Percentiles rank a stretch among this genome's conserved stretches.
Evolutionary conservation across 2,888 invertebrate species (phyloP).

Genomic region (Lasioglossum calceatum): DNA sequence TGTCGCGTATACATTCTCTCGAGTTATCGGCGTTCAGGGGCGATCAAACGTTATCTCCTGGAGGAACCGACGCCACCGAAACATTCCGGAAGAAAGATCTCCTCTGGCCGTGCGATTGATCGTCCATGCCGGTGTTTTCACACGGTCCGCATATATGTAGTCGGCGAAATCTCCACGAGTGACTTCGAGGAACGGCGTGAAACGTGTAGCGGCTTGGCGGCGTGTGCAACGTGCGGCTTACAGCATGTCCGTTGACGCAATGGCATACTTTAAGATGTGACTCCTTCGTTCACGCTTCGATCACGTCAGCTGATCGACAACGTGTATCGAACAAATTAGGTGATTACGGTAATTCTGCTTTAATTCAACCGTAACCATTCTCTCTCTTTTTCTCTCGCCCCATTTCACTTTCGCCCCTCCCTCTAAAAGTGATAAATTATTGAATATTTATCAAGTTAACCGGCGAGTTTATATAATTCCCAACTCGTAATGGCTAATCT

Average conservation of each 20-base stretch:
- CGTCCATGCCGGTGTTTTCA: slow-evolving; percentile 54
- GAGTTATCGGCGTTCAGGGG: background rate
- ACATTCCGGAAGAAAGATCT: background rate
- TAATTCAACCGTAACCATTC: background rate
- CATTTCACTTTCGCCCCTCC: background rate
- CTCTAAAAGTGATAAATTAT: background rate
- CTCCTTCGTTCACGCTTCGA: slow-evolving; percentile 40
- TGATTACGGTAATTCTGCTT: slow-evolving; percentile 68
- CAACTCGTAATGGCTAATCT: too few relatives aligned
- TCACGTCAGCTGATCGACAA: slow-evolving; percentile 62
- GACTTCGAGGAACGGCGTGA: slow-evolving; percentile 23
- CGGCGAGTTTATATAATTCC: too few relatives aligned
- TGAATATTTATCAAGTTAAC: too few relatives aligned
- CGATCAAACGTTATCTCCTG: background rate
- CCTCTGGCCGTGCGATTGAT: background rate
- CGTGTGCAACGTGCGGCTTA: background rate
- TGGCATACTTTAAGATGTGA: slow-evolving; percentile 64
- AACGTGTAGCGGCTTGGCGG: slow-evolving; percentile 1
- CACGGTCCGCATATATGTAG: slow-evolving; percentile 6
- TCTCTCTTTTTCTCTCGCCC: background rate
- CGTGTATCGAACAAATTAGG: slow-evolving; percentile 50
- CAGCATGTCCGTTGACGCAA: slow-evolving; percentile 45
- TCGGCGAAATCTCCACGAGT: slow-evolving; percentile 33
- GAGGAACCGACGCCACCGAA: background rate
- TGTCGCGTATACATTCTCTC: background rate